Conservation (phyloP, 2,888 invertebrate genomes). For the Heliconius ismenius region DNA sequence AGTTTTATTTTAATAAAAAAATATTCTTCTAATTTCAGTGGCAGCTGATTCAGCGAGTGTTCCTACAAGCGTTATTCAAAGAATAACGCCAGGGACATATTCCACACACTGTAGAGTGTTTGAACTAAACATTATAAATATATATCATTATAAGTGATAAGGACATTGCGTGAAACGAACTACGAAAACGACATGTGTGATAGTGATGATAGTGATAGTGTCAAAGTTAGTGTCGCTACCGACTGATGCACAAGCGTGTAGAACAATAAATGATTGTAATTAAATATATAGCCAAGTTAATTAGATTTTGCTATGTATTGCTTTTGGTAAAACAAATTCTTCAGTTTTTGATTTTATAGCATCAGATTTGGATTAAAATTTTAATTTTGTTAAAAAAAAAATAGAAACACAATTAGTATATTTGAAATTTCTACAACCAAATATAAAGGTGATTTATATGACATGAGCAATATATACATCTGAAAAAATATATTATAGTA, state of each 20-base stretch:
- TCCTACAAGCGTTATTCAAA: conserved; percentile 78
- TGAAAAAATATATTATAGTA: background rate
- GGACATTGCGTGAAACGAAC: conserved; percentile 40
- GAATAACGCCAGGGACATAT: conserved; percentile 77
- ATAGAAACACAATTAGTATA: background rate
- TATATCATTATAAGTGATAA: conserved; percentile 52
- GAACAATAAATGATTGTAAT: background rate
- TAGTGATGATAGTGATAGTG: conserved; percentile 16
- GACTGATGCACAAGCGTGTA: conserved; percentile 12
- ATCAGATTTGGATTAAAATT: background rate
- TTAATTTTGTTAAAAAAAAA: background rate
- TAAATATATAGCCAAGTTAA: background rate
- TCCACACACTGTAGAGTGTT: conserved; percentile 69
- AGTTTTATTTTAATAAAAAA: background rate
- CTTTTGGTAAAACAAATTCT: background rate
- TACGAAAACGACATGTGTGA: conserved; percentile 32
- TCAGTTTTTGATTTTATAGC: background rate
- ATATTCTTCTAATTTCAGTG: conserved; percentile 59
- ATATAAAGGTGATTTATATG: background rate
- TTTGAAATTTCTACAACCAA: background rate
- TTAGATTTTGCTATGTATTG: background rate
- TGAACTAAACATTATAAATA: conserved; percentile 42
- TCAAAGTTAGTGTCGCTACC: conserved; percentile 1
- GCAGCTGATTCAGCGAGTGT: conserved; percentile 81
- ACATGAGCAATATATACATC: background rate